Evolutionary conservation across 2,888 invertebrate genomes (phyloP), one percentile per base, ranked within the genome.

Genomic region (Cosmopolites sordidus): DNA sequence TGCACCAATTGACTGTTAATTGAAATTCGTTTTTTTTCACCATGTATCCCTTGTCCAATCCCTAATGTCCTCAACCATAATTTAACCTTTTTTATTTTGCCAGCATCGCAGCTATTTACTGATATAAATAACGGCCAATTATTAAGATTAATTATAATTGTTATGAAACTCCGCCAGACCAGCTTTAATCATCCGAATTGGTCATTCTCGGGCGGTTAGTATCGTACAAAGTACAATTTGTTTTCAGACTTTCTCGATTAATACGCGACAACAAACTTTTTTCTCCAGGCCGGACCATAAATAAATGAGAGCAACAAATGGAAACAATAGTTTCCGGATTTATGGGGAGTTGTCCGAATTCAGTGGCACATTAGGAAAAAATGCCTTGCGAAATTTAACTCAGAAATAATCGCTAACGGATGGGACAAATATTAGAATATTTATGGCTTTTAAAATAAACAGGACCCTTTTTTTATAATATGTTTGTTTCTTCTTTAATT

Each of bases 91-190:
- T 22, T 48, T 40, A 49, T 54, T 54, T 41, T 48, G 41, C 41
- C 40, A 43, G 50, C 54, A 50, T 46, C 42, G 38, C 16, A 39
- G 55, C 51, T 51, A 55, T 55, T 55, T 55, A 51, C 51, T 55
- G 51, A 55, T 55, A 22, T 8, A 55, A 55, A 55, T 55, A 51
- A 47, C 48, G 51, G 39, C 55, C 55, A 55, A 55, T 55, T 55
- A 55, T 51, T 51, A 51, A 51, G 47, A 46, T 55, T 51, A 42
- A 51, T 48, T 51, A 43, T 51, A 55, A 55, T 55, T 55, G 55
- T 55, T 55, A 51, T 51, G 55, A 55, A 55, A 51, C 51, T 55
- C 18, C 29, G 38, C 39, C 40, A 22, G 42, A 54, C 17, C 38
- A 18, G 27, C 44, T 37, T 54, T 46, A 41, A 54, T 54, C 54